These are phyloP conservation scores for Characodon lateralis DNA, from an alignment of 2,797 vertebrate genomes.

Conservation along the genomic window DNA sequence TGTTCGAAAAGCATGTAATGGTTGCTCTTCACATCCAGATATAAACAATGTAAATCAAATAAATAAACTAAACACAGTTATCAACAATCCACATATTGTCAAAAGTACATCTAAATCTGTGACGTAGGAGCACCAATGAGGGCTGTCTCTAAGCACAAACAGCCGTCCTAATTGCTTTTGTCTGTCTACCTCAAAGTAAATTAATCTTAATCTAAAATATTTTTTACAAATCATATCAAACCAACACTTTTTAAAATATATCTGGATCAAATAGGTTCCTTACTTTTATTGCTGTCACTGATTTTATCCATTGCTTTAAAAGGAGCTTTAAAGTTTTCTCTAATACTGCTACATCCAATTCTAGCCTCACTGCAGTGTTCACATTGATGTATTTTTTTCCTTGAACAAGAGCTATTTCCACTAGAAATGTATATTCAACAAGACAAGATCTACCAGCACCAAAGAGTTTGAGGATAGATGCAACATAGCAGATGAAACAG, in stretches of 20 bases:
- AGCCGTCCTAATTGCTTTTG: background rate
- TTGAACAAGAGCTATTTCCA: constrained; percentile 32
- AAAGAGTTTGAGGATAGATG: constrained; percentile 7
- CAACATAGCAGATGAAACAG: constrained; percentile 1
- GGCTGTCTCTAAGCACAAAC: background rate
- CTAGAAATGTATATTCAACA: constrained; percentile 24
- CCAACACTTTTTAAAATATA: background rate
- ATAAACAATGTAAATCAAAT: too few relatives aligned
- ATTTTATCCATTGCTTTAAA: background rate
- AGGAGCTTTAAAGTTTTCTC: background rate
- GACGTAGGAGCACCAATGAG: too few relatives aligned
- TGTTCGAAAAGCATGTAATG: too few relatives aligned
- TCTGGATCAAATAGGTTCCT: background rate
- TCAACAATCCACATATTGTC: too few relatives aligned
- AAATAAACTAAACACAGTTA: too few relatives aligned
- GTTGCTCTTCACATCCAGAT: too few relatives aligned
- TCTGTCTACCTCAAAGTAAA: background rate
- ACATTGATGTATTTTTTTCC: constrained; percentile 27
- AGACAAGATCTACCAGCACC: constrained; percentile 21
- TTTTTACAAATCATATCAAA: background rate
- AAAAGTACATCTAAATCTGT: too few relatives aligned
- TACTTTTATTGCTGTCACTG: background rate
- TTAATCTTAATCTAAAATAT: background rate
- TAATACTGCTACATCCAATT: constrained; percentile 17
- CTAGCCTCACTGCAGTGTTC: constrained; percentile 24